Conservation (phyloP, 2,113 vertebrate species). For the Tretioscincus oriximinensis region DNA sequence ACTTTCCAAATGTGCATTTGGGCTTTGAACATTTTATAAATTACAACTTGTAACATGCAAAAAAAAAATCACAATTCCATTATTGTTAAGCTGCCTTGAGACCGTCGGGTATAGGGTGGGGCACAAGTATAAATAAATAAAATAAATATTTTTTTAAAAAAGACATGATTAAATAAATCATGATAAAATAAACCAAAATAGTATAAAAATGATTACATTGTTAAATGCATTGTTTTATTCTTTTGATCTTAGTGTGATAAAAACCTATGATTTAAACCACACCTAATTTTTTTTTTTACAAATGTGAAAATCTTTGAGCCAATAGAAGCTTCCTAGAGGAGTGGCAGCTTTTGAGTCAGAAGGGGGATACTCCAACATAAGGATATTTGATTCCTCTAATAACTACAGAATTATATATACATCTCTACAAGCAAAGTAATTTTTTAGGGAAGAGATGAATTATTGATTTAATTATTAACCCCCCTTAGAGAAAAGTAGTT, state of each 20-base stretch:
- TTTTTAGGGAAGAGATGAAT: background rate
- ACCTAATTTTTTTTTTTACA: background rate
- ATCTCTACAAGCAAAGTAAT: background rate
- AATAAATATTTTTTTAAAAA: background rate
- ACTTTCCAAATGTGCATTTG: background rate
- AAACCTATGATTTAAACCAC: background rate
- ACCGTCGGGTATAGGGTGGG: too few relatives aligned
- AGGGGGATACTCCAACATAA: background rate
- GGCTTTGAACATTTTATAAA: background rate
- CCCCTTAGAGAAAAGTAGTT: background rate
- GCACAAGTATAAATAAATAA: too few relatives aligned
- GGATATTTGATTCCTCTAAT: background rate
- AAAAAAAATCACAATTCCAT: background rate
- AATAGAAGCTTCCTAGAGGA: background rate
- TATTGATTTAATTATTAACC: background rate
- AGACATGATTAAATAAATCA: background rate
- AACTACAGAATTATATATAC: background rate
- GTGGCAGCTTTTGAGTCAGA: background rate
- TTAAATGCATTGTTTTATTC: background rate
- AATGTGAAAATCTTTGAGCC: background rate
- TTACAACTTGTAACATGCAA: background rate
- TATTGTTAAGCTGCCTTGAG: background rate
- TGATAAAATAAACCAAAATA: too few relatives aligned
- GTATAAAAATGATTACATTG: background rate
- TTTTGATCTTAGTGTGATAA: background rate